Percentiles rank a stretch among this genome's conserved stretches.
Conservation (phyloP, 2,113 vertebrate species). For the Lates calcarifer region DNA sequence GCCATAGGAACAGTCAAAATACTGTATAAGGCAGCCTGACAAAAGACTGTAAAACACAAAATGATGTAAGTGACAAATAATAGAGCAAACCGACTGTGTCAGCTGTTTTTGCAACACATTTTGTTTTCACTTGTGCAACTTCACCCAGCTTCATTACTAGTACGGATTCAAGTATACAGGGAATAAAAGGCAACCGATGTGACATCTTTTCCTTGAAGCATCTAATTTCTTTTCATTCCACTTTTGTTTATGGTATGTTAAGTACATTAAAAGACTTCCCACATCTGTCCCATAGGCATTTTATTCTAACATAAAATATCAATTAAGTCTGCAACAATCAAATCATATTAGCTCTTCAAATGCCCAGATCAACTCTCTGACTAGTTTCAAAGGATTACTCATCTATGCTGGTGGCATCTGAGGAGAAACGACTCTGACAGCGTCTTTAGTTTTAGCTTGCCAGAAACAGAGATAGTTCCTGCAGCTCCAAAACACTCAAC, state of each 20-base stretch:
- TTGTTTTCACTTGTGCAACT: constrained; percentile 30
- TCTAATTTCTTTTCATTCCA: constrained; percentile 14
- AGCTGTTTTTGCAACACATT: constrained; percentile 11
- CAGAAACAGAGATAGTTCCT: constrained; percentile 30
- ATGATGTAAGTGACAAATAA: constrained; percentile 42
- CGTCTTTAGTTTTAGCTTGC: constrained; percentile 46
- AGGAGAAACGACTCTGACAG: constrained; percentile 44
- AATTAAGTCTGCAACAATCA: constrained; percentile 22
- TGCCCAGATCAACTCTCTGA: constrained; percentile 26
- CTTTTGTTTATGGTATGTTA: constrained; percentile 22
- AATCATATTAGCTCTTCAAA: constrained; percentile 35
- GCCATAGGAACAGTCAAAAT: constrained; percentile 74
- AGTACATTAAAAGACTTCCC: constrained; percentile 2
- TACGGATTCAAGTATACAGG: constrained; percentile 1
- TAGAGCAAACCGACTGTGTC: constrained; percentile 21
- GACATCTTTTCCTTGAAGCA: constrained; percentile 7
- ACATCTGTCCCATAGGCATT: neutral
- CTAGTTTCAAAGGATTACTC: constrained; percentile 47
- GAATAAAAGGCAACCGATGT: constrained; percentile 20
- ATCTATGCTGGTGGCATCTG: constrained; percentile 56
- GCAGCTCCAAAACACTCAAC: constrained; percentile 46
- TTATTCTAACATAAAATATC: constrained; percentile 20
- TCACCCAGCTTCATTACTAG: neutral
- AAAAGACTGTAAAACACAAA: constrained; percentile 50
- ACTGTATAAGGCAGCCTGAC: constrained; percentile 34